Evolutionary conservation across 2,888 invertebrate genomes (phyloP).

Genomic region (Anagyrus pseudococci): DNA sequence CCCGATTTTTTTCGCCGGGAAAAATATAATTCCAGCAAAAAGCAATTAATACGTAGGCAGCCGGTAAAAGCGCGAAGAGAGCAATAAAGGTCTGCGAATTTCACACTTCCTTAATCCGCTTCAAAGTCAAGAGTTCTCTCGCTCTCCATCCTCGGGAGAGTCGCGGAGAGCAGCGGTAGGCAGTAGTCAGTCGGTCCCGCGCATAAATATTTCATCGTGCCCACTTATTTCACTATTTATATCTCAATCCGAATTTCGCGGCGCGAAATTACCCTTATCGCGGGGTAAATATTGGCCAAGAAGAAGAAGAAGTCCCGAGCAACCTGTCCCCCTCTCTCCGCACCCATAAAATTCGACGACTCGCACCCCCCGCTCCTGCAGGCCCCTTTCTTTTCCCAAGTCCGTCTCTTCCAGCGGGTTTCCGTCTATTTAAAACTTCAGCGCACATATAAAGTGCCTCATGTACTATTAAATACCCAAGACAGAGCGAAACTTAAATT

Average conservation of each 20-base stretch:
- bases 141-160: too few species aligned
- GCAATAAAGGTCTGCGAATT: neutral
- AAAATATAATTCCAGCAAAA: too few species aligned
- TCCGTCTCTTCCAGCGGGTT: neutral
- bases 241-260: slow-evolving; percentile 23
- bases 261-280: slow-evolving; percentile 17
- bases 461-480: slow-evolving; percentile 34
- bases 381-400: neutral
- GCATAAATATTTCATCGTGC: slow-evolving; percentile 19
- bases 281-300: slow-evolving; percentile 15
- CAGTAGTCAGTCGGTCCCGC: too few species aligned
- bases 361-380: neutral
- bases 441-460: slow-evolving; percentile 32
- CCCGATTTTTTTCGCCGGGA: too few species aligned
- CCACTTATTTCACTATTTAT: slow-evolving; percentile 30
- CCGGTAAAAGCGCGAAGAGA: neutral
- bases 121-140: slow-evolving; percentile 17
- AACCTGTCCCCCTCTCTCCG: neutral
- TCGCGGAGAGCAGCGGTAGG: too few species aligned
- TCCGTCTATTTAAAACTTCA: slow-evolving; percentile 30
- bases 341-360: slow-evolving; percentile 25
- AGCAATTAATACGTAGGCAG: too few species aligned
- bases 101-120: slow-evolving; percentile 19
- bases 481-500: slow-evolving; percentile 41
- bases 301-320: too few species aligned